A percentile compares a stretch with the other conserved stretches of the same genome.
These are phyloP conservation scores for Erpornis zantholeuca DNA, from an alignment of 2,113 vertebrate species.

Conservation along the genomic window DNA sequence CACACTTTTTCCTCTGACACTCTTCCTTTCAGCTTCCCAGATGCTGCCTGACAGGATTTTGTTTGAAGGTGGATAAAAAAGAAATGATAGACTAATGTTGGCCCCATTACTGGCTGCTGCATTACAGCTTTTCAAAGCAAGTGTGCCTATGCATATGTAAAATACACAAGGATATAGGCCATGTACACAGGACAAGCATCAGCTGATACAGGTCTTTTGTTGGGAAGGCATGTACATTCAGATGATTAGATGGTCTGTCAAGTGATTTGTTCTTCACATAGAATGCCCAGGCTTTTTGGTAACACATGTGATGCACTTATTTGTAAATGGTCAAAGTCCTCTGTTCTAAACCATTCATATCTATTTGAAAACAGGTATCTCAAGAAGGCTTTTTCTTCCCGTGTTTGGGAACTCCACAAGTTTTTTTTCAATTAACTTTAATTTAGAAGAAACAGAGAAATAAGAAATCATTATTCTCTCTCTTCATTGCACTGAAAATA, in stretches of 20 bases:
- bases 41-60: neutral
- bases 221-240: neutral
- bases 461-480: neutral
- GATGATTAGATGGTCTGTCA: neutral
- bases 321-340: neutral
- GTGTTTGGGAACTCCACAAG: neutral
- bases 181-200: neutral
- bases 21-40: neutral
- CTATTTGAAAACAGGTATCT: neutral
- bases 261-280: neutral
- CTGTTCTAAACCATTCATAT: neutral
- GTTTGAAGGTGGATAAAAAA: conserved; percentile 6
- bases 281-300: neutral
- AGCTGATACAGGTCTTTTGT: neutral
- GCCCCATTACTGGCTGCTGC: neutral
- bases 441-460: neutral
- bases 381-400: neutral
- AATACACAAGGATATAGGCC: neutral
- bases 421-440: neutral
- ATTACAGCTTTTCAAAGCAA: neutral
- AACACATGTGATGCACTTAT: neutral
- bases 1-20: neutral
- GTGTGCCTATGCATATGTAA: neutral
- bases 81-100: neutral
- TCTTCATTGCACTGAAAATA: neutral